Conservation (phyloP, 2,888 invertebrate genomes). For the Lapara coniferarum region DNA sequence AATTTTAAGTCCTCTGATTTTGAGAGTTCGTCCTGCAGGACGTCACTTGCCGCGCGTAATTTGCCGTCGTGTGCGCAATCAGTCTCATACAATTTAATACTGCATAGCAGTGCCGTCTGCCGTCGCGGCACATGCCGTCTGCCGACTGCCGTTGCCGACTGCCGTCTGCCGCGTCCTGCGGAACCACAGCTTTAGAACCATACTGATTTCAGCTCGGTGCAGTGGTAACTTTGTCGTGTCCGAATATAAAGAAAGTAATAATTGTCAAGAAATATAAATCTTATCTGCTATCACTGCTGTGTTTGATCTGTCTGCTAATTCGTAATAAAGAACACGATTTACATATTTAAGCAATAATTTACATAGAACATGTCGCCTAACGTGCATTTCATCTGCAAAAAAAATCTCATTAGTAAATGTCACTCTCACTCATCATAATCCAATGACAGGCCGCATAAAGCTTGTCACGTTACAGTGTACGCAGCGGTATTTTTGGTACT, state of each 20-base stretch:
- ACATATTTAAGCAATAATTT: neutral
- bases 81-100: too few relatives aligned
- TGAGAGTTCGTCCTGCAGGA: too few relatives aligned
- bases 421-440: slow-evolving; percentile 13
- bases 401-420: slow-evolving; percentile 10
- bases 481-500: slow-evolving; percentile 5
- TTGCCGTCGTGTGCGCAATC: too few relatives aligned
- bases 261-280: neutral
- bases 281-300: neutral
- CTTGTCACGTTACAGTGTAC: slow-evolving; percentile 4
- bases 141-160: too few relatives aligned
- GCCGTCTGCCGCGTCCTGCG: too few relatives aligned
- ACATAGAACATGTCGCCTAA: neutral
- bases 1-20: too few relatives aligned
- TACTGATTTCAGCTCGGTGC: too few relatives aligned
- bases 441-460: neutral
- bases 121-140: too few relatives aligned
- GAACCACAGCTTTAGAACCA: too few relatives aligned
- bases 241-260: neutral
- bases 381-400: slow-evolving; percentile 1
- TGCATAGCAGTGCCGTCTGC: too few relatives aligned
- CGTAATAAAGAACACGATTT: neutral
- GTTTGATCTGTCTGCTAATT: neutral
- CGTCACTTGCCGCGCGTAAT: too few relatives aligned
- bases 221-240: neutral